phyloP scores from a whole-genome alignment of 2,888 invertebrate genomes.

The Elysia crispata region DNA sequence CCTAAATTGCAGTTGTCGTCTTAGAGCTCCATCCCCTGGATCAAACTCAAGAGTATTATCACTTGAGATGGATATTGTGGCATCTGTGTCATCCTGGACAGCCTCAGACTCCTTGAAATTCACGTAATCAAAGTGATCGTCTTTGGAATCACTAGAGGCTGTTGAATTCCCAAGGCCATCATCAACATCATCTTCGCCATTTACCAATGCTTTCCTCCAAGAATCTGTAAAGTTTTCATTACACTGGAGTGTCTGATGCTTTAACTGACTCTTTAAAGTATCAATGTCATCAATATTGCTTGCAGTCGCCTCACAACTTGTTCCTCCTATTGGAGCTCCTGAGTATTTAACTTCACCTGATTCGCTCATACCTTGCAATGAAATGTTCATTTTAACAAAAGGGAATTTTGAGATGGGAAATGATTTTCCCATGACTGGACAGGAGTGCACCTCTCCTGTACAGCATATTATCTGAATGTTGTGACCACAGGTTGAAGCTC shows the following conservation, averaged over 20 bases:
- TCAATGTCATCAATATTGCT: constrained; percentile 60
- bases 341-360: constrained; percentile 41
- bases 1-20: constrained; percentile 10
- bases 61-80: constrained; percentile 48
- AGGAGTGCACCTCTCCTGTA: too few relatives aligned
- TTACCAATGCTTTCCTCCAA: too few relatives aligned
- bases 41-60: constrained; percentile 49
- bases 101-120: constrained; percentile 20
- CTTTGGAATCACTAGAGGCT: constrained; percentile 19
- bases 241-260: constrained; percentile 10
- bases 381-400: constrained; percentile 51
- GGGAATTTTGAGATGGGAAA: constrained; percentile 6
- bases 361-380: constrained; percentile 56
- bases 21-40: constrained; percentile 1
- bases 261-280: constrained; percentile 57
- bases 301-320: constrained; percentile 39
- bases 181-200: neutral
- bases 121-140: neutral
- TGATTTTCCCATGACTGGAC: constrained; percentile 29
- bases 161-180: constrained; percentile 13
- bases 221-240: constrained; percentile 2
- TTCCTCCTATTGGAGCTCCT: constrained; percentile 33
- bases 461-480: too few relatives aligned
- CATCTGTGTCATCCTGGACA: constrained; percentile 30
- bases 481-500: too few relatives aligned